Percentiles rank a stretch among this genome's conserved stretches.
Evolutionary conservation across 2,888 invertebrate genomes (phyloP).

Genomic region (Metallyticus violacea): DNA sequence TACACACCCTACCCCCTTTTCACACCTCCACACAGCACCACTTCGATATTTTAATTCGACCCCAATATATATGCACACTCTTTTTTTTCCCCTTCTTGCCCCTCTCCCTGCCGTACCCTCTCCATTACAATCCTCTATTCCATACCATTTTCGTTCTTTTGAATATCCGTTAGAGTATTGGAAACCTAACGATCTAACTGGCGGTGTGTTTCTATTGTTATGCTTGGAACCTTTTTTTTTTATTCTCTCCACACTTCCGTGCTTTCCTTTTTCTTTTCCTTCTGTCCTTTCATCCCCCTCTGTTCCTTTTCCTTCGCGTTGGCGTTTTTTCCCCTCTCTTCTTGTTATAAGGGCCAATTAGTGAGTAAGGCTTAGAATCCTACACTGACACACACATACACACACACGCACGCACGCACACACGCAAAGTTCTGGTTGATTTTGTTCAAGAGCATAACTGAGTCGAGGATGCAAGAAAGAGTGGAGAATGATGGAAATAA

Average conservation of each 20-base stretch:
- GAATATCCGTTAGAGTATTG: not conserved
- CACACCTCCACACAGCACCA: not conserved
- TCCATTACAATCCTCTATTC: not conserved
- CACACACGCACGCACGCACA: not conserved
- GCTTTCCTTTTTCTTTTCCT: not conserved
- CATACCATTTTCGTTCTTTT: not conserved
- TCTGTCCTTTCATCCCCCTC: conserved; percentile 14
- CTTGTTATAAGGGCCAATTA: conserved; percentile 29
- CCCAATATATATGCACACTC: not conserved
- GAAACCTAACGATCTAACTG: conserved; percentile 15
- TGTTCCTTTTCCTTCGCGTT: not conserved
- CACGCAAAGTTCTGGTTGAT: conserved; percentile 4
- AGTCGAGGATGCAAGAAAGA: not conserved
- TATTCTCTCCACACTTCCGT: not conserved
- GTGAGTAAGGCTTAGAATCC: conserved; percentile 6
- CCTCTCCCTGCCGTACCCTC: not conserved
- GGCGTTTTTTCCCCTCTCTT: not conserved
- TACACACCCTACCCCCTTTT: not conserved
- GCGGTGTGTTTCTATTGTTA: conserved; percentile 13
- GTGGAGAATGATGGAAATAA: conserved; percentile 13
- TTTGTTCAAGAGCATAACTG: not conserved
- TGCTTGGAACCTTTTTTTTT: not conserved
- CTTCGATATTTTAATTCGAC: not conserved
- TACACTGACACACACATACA: not conserved
- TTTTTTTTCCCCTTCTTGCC: not conserved